Conservation (phyloP, 2,888 invertebrate genomes). For the Cryptus viduatorius region DNA sequence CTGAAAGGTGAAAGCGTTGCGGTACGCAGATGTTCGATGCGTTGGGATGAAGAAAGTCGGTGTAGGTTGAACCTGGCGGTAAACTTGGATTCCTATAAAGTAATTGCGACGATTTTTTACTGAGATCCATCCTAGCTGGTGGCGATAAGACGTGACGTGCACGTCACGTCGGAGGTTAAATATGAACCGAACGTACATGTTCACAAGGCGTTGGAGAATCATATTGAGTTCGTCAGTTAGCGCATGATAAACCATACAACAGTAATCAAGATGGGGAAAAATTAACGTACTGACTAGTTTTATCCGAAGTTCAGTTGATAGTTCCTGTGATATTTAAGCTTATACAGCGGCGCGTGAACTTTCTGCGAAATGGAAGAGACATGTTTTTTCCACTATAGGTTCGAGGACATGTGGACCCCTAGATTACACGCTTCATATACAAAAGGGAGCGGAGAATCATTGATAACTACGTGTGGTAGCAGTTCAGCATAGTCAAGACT, state of each 20-base stretch:
- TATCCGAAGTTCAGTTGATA: no score
- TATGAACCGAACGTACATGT: neutral
- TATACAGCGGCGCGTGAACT: neutral
- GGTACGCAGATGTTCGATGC: no score
- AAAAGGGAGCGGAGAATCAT: neutral
- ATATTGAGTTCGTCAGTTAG: constrained; percentile 6
- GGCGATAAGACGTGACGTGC: neutral
- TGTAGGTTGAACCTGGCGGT: neutral
- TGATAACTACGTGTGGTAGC: neutral
- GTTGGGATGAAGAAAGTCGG: neutral
- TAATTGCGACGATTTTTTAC: neutral
- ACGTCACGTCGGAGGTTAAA: neutral
- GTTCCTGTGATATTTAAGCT: no score
- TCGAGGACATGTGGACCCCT: neutral
- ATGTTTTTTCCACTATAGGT: neutral
- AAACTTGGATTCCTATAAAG: neutral
- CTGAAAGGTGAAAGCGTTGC: neutral
- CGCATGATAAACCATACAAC: constrained; percentile 29
- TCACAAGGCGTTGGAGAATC: constrained; percentile 34
- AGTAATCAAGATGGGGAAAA: constrained; percentile 23
- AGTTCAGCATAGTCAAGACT: neutral
- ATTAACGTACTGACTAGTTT: no score
- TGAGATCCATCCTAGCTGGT: neutral
- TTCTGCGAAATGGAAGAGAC: neutral
- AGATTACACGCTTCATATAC: neutral